Evolutionary conservation across 1,140 invertebrate species (phyloP).

Genomic region (Helicorthomorpha holstii): DNA sequence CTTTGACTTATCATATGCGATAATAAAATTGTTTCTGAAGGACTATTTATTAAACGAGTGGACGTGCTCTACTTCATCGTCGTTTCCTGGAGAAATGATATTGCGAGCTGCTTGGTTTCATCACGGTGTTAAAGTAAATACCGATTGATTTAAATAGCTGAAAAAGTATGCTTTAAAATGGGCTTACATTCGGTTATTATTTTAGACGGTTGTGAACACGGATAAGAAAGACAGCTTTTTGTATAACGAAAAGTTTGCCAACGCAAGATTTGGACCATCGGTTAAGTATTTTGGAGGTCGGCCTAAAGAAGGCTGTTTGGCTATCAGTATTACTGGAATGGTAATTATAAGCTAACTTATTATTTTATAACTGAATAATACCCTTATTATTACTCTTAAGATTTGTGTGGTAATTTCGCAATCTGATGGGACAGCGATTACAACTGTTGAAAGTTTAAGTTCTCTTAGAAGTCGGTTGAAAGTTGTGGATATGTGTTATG

Average conservation of each 20-base stretch:
- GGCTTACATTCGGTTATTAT: slow-evolving; percentile 16
- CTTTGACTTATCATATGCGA: neutral
- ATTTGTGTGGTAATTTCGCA: slow-evolving; percentile 13
- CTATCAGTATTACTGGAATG: slow-evolving; percentile 69
- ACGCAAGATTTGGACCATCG: slow-evolving; percentile 54
- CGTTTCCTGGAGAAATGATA: slow-evolving; percentile 57
- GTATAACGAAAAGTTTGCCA: slow-evolving; percentile 70
- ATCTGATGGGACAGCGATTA: slow-evolving; percentile 8
- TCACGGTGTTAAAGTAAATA: slow-evolving; percentile 50
- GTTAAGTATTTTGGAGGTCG: slow-evolving; percentile 70
- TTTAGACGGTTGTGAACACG: slow-evolving; percentile 35
- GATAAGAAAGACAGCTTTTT: slow-evolving; percentile 64
- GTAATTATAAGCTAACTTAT: slow-evolving; percentile 21
- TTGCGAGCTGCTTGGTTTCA: slow-evolving; percentile 64
- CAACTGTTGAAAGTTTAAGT: slow-evolving; percentile 44
- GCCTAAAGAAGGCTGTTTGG: slow-evolving; percentile 57
- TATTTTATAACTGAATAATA: slow-evolving; percentile 6
- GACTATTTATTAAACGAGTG: slow-evolving; percentile 70
- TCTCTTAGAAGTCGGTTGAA: slow-evolving; percentile 51
- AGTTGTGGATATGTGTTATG: slow-evolving; percentile 52
- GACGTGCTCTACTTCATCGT: slow-evolving; percentile 25
- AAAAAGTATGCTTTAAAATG: neutral
- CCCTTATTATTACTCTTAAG: neutral
- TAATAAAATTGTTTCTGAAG: slow-evolving; percentile 9
- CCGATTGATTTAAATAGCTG: neutral